Percentiles rank a stretch among this genome's conserved stretches.
Evolutionary conservation across 1,140 invertebrate species (phyloP).

Genomic region (Trachymyrmex cornetzi): DNA sequence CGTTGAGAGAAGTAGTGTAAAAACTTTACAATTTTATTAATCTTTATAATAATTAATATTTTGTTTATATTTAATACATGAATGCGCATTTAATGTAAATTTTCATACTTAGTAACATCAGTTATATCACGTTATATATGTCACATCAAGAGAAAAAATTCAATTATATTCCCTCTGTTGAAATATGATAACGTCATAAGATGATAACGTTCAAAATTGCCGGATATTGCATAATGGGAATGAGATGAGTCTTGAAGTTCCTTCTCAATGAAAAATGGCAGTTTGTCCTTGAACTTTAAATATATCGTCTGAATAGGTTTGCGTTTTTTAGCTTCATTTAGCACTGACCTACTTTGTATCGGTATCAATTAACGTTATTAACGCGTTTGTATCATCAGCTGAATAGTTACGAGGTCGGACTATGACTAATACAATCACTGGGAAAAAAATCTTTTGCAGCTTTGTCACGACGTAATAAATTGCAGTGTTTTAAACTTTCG

Average conservation of each 20-base stretch:
- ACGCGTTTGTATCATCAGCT: slow-evolving; percentile 41
- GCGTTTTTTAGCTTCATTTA: slow-evolving; percentile 36
- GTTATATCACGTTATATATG: too few species aligned
- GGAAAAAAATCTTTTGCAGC: not conserved
- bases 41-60: slow-evolving; percentile 1
- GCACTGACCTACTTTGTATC: slow-evolving; percentile 65
- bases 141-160: not conserved
- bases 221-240: slow-evolving; percentile 55
- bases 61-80: not conserved
- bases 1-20: not conserved
- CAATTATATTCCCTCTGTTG: not conserved
- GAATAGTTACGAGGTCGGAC: slow-evolving; percentile 73
- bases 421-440: slow-evolving; percentile 10
- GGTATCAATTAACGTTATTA: slow-evolving; percentile 72
- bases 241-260: slow-evolving; percentile 21
- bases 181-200: not conserved
- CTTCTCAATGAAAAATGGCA: not conserved
- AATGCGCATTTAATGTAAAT: not conserved
- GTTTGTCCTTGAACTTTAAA: slow-evolving; percentile 63
- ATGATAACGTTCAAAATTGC: slow-evolving; percentile 19
- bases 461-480: not conserved
- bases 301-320: not conserved
- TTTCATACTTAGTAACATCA: not conserved
- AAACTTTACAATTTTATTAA: slow-evolving; percentile 5
- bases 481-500: not conserved